These are phyloP conservation scores for Ophion obscuratus DNA, from an alignment of 2,888 invertebrate species.

Conservation along the genomic window DNA sequence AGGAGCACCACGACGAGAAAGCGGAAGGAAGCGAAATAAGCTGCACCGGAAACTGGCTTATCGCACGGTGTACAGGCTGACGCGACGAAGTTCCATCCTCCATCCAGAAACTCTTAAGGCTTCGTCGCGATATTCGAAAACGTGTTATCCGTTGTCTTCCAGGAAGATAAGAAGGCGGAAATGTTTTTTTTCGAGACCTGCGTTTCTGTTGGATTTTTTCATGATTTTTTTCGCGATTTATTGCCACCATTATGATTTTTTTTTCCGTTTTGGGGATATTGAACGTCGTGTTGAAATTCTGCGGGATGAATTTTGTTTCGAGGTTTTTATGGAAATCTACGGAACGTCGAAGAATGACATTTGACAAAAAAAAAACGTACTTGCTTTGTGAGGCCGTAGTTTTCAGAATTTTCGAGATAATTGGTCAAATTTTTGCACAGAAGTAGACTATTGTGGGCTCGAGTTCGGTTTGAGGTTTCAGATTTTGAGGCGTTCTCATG, in stretches of 20 bases:
- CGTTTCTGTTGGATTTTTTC: background rate
- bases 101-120: slow-evolving; percentile 4
- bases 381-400: no score
- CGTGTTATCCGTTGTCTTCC: background rate
- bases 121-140: slow-evolving; percentile 19
- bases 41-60: slow-evolving; percentile 52
- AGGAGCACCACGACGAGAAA: slow-evolving; percentile 28
- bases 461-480: no score
- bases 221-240: background rate
- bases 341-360: no score
- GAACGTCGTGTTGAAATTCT: background rate
- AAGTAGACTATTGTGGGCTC: no score
- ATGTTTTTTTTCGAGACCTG: background rate
- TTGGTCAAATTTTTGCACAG: no score
- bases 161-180: background rate
- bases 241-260: background rate
- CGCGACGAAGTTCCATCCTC: slow-evolving; percentile 21
- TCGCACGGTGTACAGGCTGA: slow-evolving; percentile 52
- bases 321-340: background rate
- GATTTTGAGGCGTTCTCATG: no score
- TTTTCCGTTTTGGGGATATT: background rate
- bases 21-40: slow-evolving; percentile 58
- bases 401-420: no score
- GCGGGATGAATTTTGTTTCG: background rate
- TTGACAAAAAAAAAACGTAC: no score